Percentiles rank a stretch among this genome's conserved stretches.
Evolutionary conservation across 2,797 vertebrate species (phyloP).

Genomic region (Eleutherodactylus coqui): DNA sequence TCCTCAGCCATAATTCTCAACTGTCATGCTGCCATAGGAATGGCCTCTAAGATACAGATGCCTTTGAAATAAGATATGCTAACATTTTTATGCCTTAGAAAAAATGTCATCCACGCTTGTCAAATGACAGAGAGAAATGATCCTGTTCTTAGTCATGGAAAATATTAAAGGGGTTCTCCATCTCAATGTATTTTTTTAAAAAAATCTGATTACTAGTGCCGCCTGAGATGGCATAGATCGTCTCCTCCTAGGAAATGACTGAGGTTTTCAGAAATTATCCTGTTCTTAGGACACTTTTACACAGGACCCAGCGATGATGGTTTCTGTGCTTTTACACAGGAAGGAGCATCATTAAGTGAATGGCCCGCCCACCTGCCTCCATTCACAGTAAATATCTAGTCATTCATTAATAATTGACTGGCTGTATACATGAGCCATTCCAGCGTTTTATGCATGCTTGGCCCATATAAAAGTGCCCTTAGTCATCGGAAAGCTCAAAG

Average conservation of each 20-base stretch:
- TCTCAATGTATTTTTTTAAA: neutral
- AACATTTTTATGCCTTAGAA: slow-evolving; percentile 4
- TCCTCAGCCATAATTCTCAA: slow-evolving; percentile 24
- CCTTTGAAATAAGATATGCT: slow-evolving; percentile 8
- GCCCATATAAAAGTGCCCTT: too few species aligned
- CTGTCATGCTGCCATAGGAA: neutral
- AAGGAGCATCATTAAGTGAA: too few species aligned
- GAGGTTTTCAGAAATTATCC: neutral
- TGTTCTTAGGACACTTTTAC: too few species aligned
- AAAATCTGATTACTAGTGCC: neutral
- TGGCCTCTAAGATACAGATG: neutral
- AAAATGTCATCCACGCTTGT: neutral
- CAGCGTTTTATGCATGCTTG: too few species aligned
- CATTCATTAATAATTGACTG: too few species aligned
- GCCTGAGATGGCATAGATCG: neutral
- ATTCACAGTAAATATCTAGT: too few species aligned
- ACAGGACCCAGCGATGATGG: too few species aligned
- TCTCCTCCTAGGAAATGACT: neutral
- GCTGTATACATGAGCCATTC: too few species aligned
- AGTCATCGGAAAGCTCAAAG: neutral
- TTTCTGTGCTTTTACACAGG: too few species aligned
- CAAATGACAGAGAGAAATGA: neutral
- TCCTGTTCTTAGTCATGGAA: neutral
- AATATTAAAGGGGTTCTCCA: neutral
- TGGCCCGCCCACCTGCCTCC: too few species aligned